phyloP scores from a whole-genome alignment of 92 coral and sea anemone species.

The Isaurus tuberculatus region DNA sequence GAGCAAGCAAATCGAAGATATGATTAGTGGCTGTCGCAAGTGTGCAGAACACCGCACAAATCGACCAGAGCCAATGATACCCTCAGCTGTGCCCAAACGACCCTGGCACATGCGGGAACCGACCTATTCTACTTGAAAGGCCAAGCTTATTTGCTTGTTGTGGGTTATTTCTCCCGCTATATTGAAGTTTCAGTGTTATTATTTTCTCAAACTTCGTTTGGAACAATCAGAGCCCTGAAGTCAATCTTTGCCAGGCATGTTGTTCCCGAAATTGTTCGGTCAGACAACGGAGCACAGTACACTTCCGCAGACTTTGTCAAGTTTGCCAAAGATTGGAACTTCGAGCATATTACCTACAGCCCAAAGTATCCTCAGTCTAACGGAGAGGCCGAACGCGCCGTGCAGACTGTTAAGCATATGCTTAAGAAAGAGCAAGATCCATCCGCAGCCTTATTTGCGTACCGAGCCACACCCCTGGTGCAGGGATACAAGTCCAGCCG shows the following conservation, averaged over 20 bases:
- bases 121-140: conserved; percentile 65
- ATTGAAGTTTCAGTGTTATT: conserved; percentile 41
- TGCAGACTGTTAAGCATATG: conserved; percentile 22
- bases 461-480: conserved; percentile 8
- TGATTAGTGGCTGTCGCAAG: conserved; percentile 19
- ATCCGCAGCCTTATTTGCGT: background rate
- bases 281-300: conserved; percentile 44
- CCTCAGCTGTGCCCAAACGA: conserved; percentile 63
- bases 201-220: conserved; percentile 31
- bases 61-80: conserved; percentile 64
- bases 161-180: conserved; percentile 61
- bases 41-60: conserved; percentile 25
- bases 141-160: conserved; percentile 55
- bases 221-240: conserved; percentile 23
- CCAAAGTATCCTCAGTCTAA: conserved; percentile 36
- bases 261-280: conserved; percentile 29
- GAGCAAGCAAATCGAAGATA: conserved; percentile 42
- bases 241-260: conserved; percentile 43
- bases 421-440: conserved; percentile 39
- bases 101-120: conserved; percentile 69
- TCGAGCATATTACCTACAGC: conserved; percentile 21
- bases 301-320: conserved; percentile 8
- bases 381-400: conserved; percentile 30
- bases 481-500: conserved; percentile 12
- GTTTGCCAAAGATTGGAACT: conserved; percentile 7